Evolutionary conservation across 2,113 vertebrate species (phyloP).

Genomic region (Bambusicola thoracicus): DNA sequence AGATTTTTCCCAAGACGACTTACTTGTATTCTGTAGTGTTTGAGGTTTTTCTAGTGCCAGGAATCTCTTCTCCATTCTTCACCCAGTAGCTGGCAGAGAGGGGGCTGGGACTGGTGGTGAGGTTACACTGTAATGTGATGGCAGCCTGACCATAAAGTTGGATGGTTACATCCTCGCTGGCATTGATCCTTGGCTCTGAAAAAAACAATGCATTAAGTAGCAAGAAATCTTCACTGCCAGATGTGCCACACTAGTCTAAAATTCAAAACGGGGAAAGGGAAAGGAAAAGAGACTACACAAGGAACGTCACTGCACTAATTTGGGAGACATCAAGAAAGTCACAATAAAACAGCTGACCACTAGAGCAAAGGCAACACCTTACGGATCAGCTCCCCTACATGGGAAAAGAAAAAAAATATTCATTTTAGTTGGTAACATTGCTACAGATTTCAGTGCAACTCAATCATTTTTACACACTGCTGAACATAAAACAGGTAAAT

Average conservation of each 20-base stretch:
- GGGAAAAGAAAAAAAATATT: background rate
- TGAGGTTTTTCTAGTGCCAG: constrained; percentile 78
- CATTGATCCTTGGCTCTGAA: constrained; percentile 94
- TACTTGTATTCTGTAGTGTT: constrained; percentile 87
- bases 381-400: constrained; percentile 58
- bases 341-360: constrained; percentile 61
- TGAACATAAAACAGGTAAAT: background rate
- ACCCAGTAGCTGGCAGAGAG: constrained; percentile 91
- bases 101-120: constrained; percentile 86
- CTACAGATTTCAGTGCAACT: background rate
- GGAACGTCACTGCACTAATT: constrained; percentile 69
- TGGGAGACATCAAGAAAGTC: constrained; percentile 63
- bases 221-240: constrained; percentile 11
- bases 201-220: constrained; percentile 69
- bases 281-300: constrained; percentile 73
- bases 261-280: constrained; percentile 25
- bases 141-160: constrained; percentile 33
- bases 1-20: background rate
- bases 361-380: constrained; percentile 66
- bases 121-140: constrained; percentile 90
- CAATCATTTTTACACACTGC: background rate
- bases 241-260: constrained; percentile 42
- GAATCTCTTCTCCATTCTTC: constrained; percentile 91
- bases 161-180: constrained; percentile 87
- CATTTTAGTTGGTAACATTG: background rate